phyloP scores from a whole-genome alignment of 2,113 vertebrate species.

The Beaufortia kweichowensis region DNA sequence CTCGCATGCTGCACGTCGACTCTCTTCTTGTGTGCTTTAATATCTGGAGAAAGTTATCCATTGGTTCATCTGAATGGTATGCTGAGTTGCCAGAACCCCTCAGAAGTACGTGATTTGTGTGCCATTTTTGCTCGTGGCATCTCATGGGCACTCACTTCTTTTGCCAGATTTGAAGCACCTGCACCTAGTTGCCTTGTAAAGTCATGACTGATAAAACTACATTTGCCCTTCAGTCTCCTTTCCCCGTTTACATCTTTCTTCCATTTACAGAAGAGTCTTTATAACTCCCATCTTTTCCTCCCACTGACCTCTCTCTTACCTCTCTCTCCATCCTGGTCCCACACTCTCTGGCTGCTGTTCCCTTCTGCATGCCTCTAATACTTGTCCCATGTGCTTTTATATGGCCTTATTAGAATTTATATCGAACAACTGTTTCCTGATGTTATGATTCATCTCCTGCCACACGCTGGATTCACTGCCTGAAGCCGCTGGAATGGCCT shows the following conservation, averaged over 20 bases:
- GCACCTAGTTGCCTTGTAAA: not conserved
- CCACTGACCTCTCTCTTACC: constrained; percentile 43
- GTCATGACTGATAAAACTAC: no score
- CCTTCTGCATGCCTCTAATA: constrained; percentile 53
- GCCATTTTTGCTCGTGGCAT: no score
- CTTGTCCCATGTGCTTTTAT: constrained; percentile 56
- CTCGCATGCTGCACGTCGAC: no score
- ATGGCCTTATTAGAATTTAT: constrained; percentile 59
- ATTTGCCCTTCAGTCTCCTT: no score
- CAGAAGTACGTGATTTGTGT: no score
- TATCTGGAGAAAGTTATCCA: no score
- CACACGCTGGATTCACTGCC: constrained; percentile 27
- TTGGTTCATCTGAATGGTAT: no score
- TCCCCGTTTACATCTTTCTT: not conserved
- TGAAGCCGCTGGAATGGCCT: constrained; percentile 48
- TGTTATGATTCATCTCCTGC: constrained; percentile 55
- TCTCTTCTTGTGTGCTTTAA: no score
- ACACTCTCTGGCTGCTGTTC: constrained; percentile 41
- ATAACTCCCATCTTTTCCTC: constrained; percentile 17
- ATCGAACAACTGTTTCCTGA: constrained; percentile 60
- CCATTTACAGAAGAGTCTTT: not conserved
- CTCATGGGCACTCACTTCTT: no score
- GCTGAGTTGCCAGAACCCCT: no score
- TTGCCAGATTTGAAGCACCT: no score
- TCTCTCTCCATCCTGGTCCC: constrained; percentile 44